phyloP scores from a whole-genome alignment of 1,140 invertebrate species.

The Drosophila leontia region DNA sequence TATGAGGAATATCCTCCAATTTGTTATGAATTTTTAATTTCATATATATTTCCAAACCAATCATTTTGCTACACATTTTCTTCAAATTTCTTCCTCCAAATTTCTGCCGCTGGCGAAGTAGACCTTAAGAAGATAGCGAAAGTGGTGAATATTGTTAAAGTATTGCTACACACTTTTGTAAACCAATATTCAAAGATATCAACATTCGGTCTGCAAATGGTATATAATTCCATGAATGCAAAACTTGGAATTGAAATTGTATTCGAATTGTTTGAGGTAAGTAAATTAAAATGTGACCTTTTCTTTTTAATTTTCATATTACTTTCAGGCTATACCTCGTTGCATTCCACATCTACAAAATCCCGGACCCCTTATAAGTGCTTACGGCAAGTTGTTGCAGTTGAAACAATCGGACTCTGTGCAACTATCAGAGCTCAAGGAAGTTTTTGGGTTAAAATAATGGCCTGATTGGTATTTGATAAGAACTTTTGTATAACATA shows the following conservation, averaged over 20 bases:
- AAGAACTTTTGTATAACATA: not conserved
- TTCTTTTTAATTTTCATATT: not conserved
- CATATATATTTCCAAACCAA: not conserved
- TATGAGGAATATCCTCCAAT: not conserved
- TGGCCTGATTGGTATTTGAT: not conserved
- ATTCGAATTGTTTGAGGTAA: not conserved
- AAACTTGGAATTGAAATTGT: not conserved
- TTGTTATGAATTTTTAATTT: not conserved
- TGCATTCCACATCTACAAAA: not conserved
- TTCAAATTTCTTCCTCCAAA: too few relatives aligned
- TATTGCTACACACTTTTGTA: too few relatives aligned
- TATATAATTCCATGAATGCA: too few relatives aligned
- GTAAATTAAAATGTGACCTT: not conserved
- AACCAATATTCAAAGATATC: too few relatives aligned
- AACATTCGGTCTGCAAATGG: too few relatives aligned
- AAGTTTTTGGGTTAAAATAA: not conserved
- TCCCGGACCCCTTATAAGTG: not conserved
- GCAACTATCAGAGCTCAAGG: too few relatives aligned
- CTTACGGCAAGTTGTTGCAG: too few relatives aligned
- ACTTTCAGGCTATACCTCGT: not conserved
- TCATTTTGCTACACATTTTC: too few relatives aligned
- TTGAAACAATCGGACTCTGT: too few relatives aligned
- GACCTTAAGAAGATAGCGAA: too few relatives aligned
- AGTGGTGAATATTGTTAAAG: too few relatives aligned
- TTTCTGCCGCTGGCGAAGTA: too few relatives aligned